Evolutionary conservation across 2,888 invertebrate species (phyloP).

Genomic region (Rotaria sp.): DNA sequence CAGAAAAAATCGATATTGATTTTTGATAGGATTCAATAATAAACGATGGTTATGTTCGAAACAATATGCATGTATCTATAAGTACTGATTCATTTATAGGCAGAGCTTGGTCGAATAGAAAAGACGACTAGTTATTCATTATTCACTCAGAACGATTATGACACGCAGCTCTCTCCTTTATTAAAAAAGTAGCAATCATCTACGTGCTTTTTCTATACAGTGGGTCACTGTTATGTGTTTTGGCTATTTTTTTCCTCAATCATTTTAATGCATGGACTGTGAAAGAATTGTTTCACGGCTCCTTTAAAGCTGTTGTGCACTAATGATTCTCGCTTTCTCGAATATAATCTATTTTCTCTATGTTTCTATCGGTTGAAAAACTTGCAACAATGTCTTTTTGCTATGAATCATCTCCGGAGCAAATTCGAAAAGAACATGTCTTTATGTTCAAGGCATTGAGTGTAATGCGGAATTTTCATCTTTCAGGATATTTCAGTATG

Average conservation of each 20-base stretch:
- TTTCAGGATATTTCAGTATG: no score
- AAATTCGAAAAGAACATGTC: no score
- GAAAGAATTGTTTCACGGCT: not conserved
- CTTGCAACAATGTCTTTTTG: no score
- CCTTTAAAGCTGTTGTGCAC: no score
- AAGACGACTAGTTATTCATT: not conserved
- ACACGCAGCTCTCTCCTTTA: not conserved
- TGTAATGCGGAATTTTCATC: no score
- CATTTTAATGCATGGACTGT: not conserved
- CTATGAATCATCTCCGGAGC: no score
- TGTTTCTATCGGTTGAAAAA: no score
- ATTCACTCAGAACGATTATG: not conserved
- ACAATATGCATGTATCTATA: not conserved
- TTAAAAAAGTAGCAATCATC: not conserved
- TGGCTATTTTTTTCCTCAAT: not conserved
- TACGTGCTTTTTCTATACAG: not conserved
- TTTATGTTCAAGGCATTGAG: no score
- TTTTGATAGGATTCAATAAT: not conserved
- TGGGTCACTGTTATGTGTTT: not conserved
- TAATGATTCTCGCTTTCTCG: no score
- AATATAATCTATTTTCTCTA: no score
- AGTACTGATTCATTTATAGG: not conserved
- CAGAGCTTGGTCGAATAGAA: not conserved
- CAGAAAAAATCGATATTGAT: not conserved
- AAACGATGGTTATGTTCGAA: not conserved